A percentile compares a stretch with the other conserved stretches of the same genome.
Evolutionary conservation across 2,113 vertebrate species (phyloP).

Genomic region (Neopipo cinnamomea): DNA sequence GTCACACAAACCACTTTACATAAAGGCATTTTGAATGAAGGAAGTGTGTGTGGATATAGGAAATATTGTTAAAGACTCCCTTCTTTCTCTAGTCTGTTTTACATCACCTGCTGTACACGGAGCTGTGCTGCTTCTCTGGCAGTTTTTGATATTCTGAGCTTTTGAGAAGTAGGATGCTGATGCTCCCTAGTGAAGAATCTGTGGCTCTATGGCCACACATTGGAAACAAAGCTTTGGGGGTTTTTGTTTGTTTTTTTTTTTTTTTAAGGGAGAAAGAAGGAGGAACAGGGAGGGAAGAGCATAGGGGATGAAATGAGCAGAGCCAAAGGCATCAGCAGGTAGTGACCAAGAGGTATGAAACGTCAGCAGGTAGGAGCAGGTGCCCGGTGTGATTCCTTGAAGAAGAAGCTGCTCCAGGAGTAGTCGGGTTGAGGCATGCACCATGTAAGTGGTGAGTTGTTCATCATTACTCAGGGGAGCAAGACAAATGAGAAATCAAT

Average conservation of each 20-base stretch:
- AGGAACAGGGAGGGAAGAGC: background rate
- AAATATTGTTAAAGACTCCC: background rate
- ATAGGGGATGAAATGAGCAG: background rate
- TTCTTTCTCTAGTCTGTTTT: background rate
- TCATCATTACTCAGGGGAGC: constrained; percentile 36
- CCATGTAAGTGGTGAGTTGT: background rate
- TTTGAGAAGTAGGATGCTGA: background rate
- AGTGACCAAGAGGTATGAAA: background rate
- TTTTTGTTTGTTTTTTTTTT: background rate
- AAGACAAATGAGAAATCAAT: constrained; percentile 66
- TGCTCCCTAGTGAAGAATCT: background rate
- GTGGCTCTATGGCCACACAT: accelerated
- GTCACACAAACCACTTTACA: background rate
- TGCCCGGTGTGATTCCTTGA: background rate
- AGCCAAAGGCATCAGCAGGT: background rate
- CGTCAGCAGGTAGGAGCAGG: background rate
- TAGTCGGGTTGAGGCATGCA: background rate
- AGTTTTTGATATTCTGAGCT: background rate
- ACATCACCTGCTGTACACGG: background rate
- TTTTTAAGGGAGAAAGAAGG: background rate
- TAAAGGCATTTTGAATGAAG: background rate
- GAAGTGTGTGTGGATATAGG: background rate
- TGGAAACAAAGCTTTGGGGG: background rate
- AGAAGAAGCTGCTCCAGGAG: background rate
- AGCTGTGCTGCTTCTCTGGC: background rate